A percentile compares a stretch with the other conserved stretches of the same genome.
These are phyloP conservation scores for Cordilura impudica DNA, from an alignment of 2,888 invertebrate species.

Conservation along the genomic window DNA sequence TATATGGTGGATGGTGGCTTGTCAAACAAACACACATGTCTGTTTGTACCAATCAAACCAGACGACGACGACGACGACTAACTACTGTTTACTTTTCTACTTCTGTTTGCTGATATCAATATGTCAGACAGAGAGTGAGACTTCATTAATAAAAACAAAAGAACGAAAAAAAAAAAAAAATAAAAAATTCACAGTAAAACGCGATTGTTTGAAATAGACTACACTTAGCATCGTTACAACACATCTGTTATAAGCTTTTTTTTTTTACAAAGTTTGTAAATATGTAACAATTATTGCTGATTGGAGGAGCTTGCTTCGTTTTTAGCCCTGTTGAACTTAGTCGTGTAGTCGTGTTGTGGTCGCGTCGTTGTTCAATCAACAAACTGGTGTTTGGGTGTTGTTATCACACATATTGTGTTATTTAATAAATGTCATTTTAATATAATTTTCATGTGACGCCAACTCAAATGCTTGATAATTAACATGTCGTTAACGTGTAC, in stretches of 20 bases:
- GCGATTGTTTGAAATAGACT: background rate
- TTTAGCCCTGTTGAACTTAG: constrained; percentile 13
- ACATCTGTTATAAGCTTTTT: constrained; percentile 8
- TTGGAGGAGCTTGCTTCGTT: constrained; percentile 9
- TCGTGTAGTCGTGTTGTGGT: constrained; percentile 7
- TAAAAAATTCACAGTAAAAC: background rate
- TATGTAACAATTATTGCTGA: background rate
- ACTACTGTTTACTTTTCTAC: background rate
- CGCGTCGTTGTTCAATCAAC: background rate
- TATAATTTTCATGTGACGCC: constrained; percentile 31
- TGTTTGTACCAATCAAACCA: background rate
- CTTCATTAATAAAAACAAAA: constrained; percentile 40
- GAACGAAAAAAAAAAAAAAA: background rate
- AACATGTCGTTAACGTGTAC: constrained; percentile 30
- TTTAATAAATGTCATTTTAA: constrained; percentile 23
- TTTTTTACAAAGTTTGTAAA: background rate
- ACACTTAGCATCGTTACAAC: background rate
- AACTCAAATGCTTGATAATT: constrained; percentile 46
- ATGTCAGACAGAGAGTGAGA: constrained; percentile 45
- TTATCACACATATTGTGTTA: constrained; percentile 11
- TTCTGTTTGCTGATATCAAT: constrained; percentile 52
- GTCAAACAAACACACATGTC: constrained; percentile 26
- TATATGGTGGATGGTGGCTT: constrained; percentile 38
- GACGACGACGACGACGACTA: constrained; percentile 26
- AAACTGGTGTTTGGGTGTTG: constrained; percentile 29